Evolutionary conservation across 2,797 vertebrate species (phyloP).

Genomic region (Darevskia nairensis): DNA sequence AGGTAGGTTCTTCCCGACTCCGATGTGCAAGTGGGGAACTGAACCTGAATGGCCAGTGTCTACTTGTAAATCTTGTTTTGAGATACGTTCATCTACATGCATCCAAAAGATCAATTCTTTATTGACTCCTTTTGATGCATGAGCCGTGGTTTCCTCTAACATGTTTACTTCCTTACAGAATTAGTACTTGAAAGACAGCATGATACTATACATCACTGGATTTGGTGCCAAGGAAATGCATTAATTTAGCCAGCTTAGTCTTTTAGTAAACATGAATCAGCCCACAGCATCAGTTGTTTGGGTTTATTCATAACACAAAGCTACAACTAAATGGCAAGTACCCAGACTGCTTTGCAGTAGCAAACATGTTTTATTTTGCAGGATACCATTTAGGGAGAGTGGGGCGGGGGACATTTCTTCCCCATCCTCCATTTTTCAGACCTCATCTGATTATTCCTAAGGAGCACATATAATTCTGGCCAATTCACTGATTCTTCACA

Average conservation of each 20-base stretch:
- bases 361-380: not conserved
- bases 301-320: not conserved
- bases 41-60: not conserved
- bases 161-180: not conserved
- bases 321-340: conserved; percentile 8
- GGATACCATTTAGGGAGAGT: not conserved
- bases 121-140: not conserved
- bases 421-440: too few relatives aligned
- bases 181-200: not conserved
- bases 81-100: conserved; percentile 16
- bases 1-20: not conserved
- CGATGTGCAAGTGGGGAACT: not conserved
- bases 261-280: not conserved
- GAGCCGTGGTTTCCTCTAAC: not conserved
- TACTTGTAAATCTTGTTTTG: conserved; percentile 18
- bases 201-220: not conserved
- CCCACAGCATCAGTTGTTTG: not conserved
- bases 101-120: not conserved
- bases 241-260: not conserved
- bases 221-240: not conserved
- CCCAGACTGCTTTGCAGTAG: not conserved
- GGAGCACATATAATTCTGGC: not conserved
- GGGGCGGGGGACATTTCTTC: not conserved
- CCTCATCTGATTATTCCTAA: conserved; percentile 5
- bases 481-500: not conserved